phyloP scores from a whole-genome alignment of 2,888 invertebrate genomes.

The Cephus pygmeus region DNA sequence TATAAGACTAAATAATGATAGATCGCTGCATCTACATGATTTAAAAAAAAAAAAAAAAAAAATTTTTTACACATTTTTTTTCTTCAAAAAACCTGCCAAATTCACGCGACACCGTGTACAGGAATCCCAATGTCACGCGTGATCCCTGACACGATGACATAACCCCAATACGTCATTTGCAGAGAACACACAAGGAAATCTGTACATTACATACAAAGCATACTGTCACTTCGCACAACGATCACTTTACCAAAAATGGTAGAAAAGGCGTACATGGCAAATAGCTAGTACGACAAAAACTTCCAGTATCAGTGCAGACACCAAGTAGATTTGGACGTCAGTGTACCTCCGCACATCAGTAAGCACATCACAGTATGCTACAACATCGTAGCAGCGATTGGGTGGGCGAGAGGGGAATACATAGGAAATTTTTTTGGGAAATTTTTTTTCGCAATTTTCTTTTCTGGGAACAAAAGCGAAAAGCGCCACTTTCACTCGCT shows the following conservation, averaged over 20 bases:
- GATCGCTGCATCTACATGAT: not conserved
- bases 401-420: not conserved
- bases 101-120: not conserved
- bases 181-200: slow-evolving; percentile 36
- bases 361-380: slow-evolving; percentile 60
- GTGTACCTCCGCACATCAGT: slow-evolving; percentile 54
- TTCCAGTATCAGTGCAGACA: slow-evolving; percentile 57
- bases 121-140: not conserved
- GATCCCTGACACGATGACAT: not conserved
- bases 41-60: not conserved
- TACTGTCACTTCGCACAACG: slow-evolving; percentile 47
- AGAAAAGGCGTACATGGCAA: slow-evolving; percentile 56
- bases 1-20: not conserved
- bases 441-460: not conserved
- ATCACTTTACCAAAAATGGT: slow-evolving; percentile 41
- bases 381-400: slow-evolving; percentile 45
- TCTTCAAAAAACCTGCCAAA: not conserved
- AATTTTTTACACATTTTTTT: not conserved
- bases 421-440: not conserved
- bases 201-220: slow-evolving; percentile 60
- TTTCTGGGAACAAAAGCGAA: not conserved
- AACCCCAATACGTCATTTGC: not conserved
- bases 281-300: slow-evolving; percentile 62
- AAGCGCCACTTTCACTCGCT: not conserved
- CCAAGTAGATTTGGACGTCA: slow-evolving; percentile 51